Evolutionary conservation across 2,888 invertebrate species (phyloP), one percentile per base, ranked within the genome.

Genomic region (Blera fallax): DNA sequence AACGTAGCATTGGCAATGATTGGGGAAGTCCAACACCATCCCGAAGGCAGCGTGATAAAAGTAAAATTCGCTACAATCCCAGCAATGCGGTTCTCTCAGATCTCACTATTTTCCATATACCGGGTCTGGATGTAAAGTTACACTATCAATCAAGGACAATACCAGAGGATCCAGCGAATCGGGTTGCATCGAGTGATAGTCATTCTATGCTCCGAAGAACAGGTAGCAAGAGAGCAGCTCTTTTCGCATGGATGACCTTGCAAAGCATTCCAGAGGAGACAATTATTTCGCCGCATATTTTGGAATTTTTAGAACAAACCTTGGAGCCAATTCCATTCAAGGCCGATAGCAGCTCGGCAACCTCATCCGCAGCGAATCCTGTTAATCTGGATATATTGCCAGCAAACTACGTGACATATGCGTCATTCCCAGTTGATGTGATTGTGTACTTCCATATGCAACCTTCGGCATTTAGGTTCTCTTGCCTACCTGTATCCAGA

Each of bases 381-480:
- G 92, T 90, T 0, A 94, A 92, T 90, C 93, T 93, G 89, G 94
- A 94, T 88, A 91, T 93, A n/a, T 93, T 94, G 40, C 94, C 95
- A 87, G 95, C 95, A 89, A 95, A 95, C 0, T 96, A 96, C 92
- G 97, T 96, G 90, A 96, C 96, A 88, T 97, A 97, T 91, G 96
- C 97, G 40, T 98, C 98, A 70, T 99, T 99, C 92, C 99, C 99
- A 0, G 98, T 99, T 0, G 99, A 99, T 93, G 98, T 99, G 24
- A 97, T 99, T 88, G 98, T 99, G 48, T 98, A 98, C 93, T 97
- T 99, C 93, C 97, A 98, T 92, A 98, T 99, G 95, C 98, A 99
- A 91, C 98, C 99, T 0, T 98, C 98, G 72, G 97, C 98, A 0
- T 98, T 99, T 92, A 93, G 99, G 79, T 99, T 99, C 93, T 98